Evolutionary conservation across 2,113 vertebrate species (phyloP), one percentile per base, ranked within the genome.

Genomic region (Trachemys scripta): DNA sequence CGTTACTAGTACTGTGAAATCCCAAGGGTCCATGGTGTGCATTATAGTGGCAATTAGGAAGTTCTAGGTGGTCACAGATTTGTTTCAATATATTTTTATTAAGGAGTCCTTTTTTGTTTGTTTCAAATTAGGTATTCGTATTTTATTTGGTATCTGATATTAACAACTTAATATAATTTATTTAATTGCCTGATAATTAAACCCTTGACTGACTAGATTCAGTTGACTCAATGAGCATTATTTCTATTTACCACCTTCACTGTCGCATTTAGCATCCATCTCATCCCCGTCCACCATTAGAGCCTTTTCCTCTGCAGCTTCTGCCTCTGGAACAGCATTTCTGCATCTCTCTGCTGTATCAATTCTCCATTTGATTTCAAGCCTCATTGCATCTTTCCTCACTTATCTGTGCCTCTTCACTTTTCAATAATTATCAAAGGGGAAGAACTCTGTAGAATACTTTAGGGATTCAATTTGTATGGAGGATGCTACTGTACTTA

Each of bases 161-260:
- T 87, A 91, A 91, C 88, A 72, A 54, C 12, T 45, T 85, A 20
- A 89, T 90, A 3, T 76, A 45, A 92, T 78, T 81, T 92, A 91
- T 57, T 69, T 81, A 90, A 79, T 87, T 92, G 12, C 49, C 54
- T 75, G n/a, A 22, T 38, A 90, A 93, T 90, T 82, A 81, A 92
- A 88, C 78, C 10, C 16, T 87, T 90, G n/a, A 13, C 50, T 87
- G 76, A 84, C n/a, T 82, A 81, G 8, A 35, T 96, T 90, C 79
- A 69, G 16, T 50, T 90, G 82, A 85, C 78, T 96, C 92, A 47
- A 89, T 1, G 1, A 92, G 59, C 1, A 31, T 54, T 82, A 56
- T 81, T 93, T 94, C 24, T 89, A 79, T 85, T 81, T 94, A 76
- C 24, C 24, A 76, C 27, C 29, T 75, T 85, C 83, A 59, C 90